Conservation (phyloP, 53 echinoderm and acorn worm genomes). For the Crossaster papposus region DNA sequence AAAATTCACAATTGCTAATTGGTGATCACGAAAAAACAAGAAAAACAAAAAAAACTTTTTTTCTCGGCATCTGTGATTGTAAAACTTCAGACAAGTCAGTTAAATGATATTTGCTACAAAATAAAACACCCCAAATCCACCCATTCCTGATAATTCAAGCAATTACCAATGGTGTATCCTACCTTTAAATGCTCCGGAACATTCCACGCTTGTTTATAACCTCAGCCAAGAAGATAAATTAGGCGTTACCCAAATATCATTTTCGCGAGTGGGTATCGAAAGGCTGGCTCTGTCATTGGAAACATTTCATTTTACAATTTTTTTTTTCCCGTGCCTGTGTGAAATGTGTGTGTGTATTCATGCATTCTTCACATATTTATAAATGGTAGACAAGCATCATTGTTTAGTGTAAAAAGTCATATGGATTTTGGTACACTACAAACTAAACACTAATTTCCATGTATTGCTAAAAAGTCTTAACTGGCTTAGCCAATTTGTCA, state of each 20-base stretch:
- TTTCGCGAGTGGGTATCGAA: neutral
- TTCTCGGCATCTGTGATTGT: no score
- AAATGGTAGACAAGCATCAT: neutral
- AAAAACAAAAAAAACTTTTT: no score
- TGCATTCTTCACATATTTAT: conserved; percentile 1
- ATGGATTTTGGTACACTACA: neutral
- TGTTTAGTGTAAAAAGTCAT: neutral
- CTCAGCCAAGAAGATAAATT: neutral
- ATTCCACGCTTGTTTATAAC: neutral
- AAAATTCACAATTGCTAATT: no score
- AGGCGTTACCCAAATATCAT: neutral
- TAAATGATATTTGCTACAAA: no score
- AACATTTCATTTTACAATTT: conserved; percentile 6
- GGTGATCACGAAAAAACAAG: no score
- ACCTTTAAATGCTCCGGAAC: neutral
- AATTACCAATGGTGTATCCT: neutral
- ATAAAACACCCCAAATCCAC: no score
- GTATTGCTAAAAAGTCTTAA: no score
- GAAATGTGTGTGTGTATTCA: neutral
- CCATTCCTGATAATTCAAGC: no score
- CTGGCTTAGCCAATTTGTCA: no score
- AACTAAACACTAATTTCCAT: no score
- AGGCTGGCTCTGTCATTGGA: neutral
- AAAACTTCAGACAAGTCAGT: no score
- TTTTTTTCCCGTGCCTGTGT: neutral